Percentiles rank a stretch among this genome's conserved stretches.
Conservation (phyloP, 2,113 vertebrate genomes). For the Calidris pygmaea region DNA sequence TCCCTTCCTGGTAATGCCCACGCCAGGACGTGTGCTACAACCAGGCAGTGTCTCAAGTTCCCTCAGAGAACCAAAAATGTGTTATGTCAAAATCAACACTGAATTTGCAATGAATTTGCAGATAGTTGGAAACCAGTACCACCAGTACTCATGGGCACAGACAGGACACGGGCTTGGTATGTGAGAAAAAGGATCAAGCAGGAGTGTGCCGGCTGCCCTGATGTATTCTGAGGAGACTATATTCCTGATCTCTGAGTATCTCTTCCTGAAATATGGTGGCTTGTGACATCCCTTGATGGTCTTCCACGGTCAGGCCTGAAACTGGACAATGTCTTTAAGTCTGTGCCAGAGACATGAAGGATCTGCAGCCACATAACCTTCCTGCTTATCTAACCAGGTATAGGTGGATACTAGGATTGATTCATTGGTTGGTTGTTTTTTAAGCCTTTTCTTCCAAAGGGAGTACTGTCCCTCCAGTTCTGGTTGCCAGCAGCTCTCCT, state of each 20-base stretch:
- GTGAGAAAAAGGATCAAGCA: not conserved
- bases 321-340: not conserved
- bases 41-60: not conserved
- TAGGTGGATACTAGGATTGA: not conserved
- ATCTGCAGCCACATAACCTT: not conserved
- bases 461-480: not conserved
- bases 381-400: not conserved
- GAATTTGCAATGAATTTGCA: not conserved
- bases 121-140: not conserved
- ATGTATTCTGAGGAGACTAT: not conserved
- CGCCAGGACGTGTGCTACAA: rapidly evolving
- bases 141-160: not conserved
- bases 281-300: not conserved
- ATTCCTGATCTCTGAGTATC: not conserved
- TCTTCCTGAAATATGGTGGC: not conserved
- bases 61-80: not conserved
- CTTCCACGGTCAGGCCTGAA: not conserved
- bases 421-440: not conserved
- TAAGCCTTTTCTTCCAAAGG: not conserved
- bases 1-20: not conserved
- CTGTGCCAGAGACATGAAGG: not conserved
- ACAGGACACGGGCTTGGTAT: rapidly evolving
- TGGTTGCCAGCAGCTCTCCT: not conserved
- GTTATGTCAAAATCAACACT: not conserved
- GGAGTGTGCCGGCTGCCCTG: not conserved